A percentile compares a stretch with the other conserved stretches of the same genome.
Conservation (phyloP, 1,140 invertebrate species). For the Ptiloglossa arizonensis region DNA sequence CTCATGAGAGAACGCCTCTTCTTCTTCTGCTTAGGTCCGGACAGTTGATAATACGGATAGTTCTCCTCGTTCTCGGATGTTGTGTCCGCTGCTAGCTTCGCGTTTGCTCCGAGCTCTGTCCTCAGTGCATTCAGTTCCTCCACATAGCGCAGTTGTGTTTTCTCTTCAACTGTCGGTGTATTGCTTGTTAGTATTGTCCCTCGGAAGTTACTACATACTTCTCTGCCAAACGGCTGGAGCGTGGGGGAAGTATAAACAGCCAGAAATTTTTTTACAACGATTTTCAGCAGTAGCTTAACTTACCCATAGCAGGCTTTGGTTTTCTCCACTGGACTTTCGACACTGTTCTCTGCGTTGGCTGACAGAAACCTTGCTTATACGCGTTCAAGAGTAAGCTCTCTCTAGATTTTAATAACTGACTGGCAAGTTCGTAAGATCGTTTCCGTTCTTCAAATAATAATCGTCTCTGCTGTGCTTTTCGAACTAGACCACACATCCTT, state of each 20-base stretch:
- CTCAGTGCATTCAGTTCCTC: slow-evolving; percentile 77
- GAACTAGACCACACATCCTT: slow-evolving; percentile 83
- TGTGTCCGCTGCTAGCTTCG: slow-evolving; percentile 73
- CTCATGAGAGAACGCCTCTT: slow-evolving; percentile 86
- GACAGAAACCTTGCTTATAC: slow-evolving; percentile 80
- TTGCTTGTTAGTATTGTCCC: slow-evolving; percentile 60
- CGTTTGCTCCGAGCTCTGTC: slow-evolving; percentile 72
- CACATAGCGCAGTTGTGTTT: slow-evolving; percentile 76
- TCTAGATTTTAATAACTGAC: slow-evolving; percentile 86
- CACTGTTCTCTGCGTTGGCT: slow-evolving; percentile 82
- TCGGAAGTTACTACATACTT: slow-evolving; percentile 60
- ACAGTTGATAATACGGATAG: slow-evolving; percentile 83
- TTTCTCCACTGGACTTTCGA: slow-evolving; percentile 80
- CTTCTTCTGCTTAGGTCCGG: slow-evolving; percentile 84
- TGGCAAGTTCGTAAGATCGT: slow-evolving; percentile 82
- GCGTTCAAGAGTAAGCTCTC: slow-evolving; percentile 85
- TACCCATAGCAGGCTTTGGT: slow-evolving; percentile 78
- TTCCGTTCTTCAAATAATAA: slow-evolving; percentile 84
- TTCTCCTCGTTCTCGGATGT: slow-evolving; percentile 80
- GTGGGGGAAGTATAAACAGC: slow-evolving; percentile 49
- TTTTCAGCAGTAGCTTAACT: slow-evolving; percentile 67
- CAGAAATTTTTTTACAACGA: slow-evolving; percentile 72
- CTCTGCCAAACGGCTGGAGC: slow-evolving; percentile 60
- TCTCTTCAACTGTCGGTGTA: slow-evolving; percentile 76
- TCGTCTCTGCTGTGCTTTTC: slow-evolving; percentile 86